Evolutionary conservation across 2,113 vertebrate species (phyloP).

Genomic region (Tautogolabrus adspersus): DNA sequence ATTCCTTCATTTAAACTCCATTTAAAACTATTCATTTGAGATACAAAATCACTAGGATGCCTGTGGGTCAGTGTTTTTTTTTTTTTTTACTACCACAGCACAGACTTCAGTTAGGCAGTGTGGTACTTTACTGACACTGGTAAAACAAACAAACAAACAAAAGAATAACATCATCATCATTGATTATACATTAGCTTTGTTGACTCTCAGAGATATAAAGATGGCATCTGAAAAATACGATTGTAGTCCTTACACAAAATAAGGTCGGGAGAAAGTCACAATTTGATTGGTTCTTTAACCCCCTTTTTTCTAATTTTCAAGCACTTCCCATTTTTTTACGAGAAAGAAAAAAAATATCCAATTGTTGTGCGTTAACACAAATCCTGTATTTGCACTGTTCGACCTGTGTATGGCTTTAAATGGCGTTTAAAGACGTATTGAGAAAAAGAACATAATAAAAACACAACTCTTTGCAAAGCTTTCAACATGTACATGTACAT

Average conservation of each 20-base stretch:
- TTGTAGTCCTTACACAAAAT: slow-evolving; percentile 69
- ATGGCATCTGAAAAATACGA: slow-evolving; percentile 75
- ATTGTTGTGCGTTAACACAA: slow-evolving; percentile 45
- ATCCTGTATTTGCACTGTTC: slow-evolving; percentile 43
- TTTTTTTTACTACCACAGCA: slow-evolving; percentile 32
- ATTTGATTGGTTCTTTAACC: slow-evolving; percentile 36
- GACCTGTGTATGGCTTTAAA: slow-evolving; percentile 70
- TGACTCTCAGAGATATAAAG: slow-evolving; percentile 68
- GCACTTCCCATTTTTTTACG: slow-evolving; percentile 48
- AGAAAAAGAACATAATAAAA: slow-evolving; percentile 47
- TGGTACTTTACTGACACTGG: slow-evolving; percentile 51
- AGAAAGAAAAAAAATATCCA: slow-evolving; percentile 49
- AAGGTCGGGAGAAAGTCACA: slow-evolving; percentile 40
- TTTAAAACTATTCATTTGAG: slow-evolving; percentile 70
- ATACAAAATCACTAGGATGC: slow-evolving; percentile 70
- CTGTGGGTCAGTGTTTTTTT: slow-evolving; percentile 25
- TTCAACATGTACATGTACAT: slow-evolving; percentile 33
- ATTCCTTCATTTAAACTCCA: slow-evolving; percentile 66
- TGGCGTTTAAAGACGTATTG: slow-evolving; percentile 65
- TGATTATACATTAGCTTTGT: slow-evolving; percentile 46
- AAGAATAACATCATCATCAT: slow-evolving; percentile 1
- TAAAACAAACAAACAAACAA: slow-evolving; percentile 29
- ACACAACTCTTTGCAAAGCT: slow-evolving; percentile 61
- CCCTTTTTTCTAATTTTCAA: slow-evolving; percentile 58
- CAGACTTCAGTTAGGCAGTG: slow-evolving; percentile 56